Evolutionary conservation across 2,113 vertebrate species (phyloP), one percentile per base, ranked within the genome.

Genomic region (Oreochromis aureus): DNA sequence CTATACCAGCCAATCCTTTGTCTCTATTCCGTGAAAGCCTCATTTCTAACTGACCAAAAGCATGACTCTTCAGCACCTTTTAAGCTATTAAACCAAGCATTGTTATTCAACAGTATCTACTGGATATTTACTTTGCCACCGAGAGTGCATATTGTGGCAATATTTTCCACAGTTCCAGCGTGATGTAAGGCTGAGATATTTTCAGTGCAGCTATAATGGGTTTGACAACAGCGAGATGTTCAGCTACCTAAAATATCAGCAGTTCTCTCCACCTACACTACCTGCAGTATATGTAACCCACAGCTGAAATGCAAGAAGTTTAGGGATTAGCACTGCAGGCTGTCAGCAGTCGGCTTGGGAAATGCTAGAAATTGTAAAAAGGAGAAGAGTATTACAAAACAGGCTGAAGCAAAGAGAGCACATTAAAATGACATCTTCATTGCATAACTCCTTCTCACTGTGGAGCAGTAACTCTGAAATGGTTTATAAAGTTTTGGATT

Each of bases 231-330:
- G 82, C n/a, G 73, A 84, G 84, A 88, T 86, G 86, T 85, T 92
- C 86, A 80, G 90, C 83, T 69, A 53, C 88, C 88, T 81, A 89
- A 94, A 95, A 95, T 94, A 95, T 34, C 91, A 71, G 41, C 84
- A 53, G 90, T 86, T 83, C 91, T 84, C 86, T 89, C 93, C 92
- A 85, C 92, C 94, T 89, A 95, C 94, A 89, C 91, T 80, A 88
- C 92, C 82, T 91, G 73, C 83, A 88, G 85, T 7, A 48, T 76
- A 93, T 82, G 84, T 83, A 83, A 87, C 84, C 89, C 82, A 73
- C 83, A 86, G 89, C 82, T 59, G n/a, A 89, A 90, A 88, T 56
- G 58, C 53, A 85, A 36, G 71, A 78, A 82, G 83, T 87, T 85
- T 61, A 73, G 48, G 48, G 58, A 27, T 53, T 51, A 19, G 82